A percentile compares a stretch with the other conserved stretches of the same genome.
phyloP scores from a whole-genome alignment of 2,113 vertebrate genomes.

The Hemiscyllium ocellatum region DNA sequence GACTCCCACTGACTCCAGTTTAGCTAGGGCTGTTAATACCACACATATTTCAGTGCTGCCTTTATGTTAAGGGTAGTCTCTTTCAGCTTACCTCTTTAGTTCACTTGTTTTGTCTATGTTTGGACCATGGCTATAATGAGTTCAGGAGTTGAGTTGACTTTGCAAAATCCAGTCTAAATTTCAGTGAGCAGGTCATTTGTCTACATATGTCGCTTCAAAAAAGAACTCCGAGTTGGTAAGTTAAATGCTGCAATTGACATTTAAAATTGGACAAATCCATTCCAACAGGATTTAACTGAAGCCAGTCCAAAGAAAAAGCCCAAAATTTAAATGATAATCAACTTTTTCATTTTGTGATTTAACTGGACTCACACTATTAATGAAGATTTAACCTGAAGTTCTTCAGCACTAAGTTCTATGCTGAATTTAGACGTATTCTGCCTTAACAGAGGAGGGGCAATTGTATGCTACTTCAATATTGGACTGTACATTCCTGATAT shows the following conservation, averaged over 20 bases:
- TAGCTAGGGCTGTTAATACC: no score
- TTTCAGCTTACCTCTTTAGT: no score
- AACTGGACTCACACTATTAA: neutral
- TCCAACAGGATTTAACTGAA: neutral
- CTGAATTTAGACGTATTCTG: neutral
- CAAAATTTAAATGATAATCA: neutral
- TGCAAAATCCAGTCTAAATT: no score
- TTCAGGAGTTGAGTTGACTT: no score
- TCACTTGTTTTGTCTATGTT: no score
- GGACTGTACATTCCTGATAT: neutral
- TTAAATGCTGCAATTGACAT: neutral
- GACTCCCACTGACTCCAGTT: no score
- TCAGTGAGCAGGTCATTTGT: no score
- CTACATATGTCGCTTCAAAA: neutral
- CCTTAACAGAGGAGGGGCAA: neutral
- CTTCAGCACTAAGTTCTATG: neutral
- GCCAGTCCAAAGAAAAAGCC: neutral
- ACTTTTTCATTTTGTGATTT: neutral
- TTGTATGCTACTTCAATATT: neutral
- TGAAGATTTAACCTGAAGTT: neutral
- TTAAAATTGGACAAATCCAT: neutral
- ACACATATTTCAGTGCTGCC: no score
- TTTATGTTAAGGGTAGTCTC: no score
- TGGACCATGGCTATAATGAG: no score
- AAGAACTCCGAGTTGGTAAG: neutral